Conservation (phyloP, 1,140 invertebrate genomes). For the Aricia agestis region DNA sequence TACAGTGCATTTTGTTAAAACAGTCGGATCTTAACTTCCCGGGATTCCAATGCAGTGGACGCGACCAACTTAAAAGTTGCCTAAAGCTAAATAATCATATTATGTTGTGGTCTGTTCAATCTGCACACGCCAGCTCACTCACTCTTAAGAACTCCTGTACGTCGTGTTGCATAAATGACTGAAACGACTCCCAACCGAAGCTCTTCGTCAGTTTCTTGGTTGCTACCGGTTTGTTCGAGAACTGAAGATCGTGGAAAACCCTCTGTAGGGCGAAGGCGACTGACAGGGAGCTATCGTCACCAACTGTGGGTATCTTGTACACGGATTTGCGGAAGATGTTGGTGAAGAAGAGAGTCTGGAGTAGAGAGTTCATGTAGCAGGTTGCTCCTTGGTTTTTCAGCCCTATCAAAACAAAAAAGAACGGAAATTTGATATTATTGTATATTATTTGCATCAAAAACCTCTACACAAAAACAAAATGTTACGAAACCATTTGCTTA, state of each 20-base stretch:
- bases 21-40: too few species aligned
- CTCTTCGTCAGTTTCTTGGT: slow-evolving; percentile 99
- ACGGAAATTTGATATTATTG: too few species aligned
- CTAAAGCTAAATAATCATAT: too few species aligned
- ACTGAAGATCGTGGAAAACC: slow-evolving; percentile 99
- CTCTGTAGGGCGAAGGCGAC: slow-evolving; percentile 96
- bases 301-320: slow-evolving; percentile 99
- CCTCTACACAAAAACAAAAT: too few species aligned
- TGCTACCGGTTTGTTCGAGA: slow-evolving; percentile 97
- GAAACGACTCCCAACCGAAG: slow-evolving; percentile 99
- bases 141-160: slow-evolving; percentile 79
- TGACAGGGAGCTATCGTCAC: slow-evolving; percentile 90
- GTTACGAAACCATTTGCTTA: too few species aligned
- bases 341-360: slow-evolving; percentile 99
- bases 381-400: slow-evolving; percentile 99
- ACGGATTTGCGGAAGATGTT: slow-evolving; percentile 94
- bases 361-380: slow-evolving; percentile 99
- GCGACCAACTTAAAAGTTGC: too few species aligned
- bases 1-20: too few species aligned
- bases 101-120: not conserved
- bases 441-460: too few species aligned
- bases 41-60: too few species aligned
- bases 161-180: slow-evolving; percentile 99
- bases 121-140: slow-evolving; percentile 22
- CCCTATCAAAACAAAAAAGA: slow-evolving; percentile 69